phyloP scores from a whole-genome alignment of 2,797 vertebrate species.

The Acestrorhynchus altus region DNA sequence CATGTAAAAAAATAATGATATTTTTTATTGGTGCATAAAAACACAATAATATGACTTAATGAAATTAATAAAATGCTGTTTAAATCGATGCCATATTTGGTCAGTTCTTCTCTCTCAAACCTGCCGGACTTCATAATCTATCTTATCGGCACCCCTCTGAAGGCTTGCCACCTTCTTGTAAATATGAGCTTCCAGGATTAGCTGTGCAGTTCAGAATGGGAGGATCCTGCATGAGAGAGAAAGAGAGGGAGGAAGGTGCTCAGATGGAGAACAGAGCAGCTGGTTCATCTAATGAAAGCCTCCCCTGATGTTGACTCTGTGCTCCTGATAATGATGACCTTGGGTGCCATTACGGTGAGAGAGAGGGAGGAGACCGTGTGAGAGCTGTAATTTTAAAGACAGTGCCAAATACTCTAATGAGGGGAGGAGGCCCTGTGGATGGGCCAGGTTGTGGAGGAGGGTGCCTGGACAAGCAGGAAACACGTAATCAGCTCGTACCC shows the following conservation, averaged over 20 bases:
- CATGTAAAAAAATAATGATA: no score
- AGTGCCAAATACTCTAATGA: slow-evolving; percentile 57
- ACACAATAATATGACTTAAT: no score
- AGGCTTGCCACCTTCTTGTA: not conserved
- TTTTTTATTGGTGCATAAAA: no score
- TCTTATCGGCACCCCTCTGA: not conserved
- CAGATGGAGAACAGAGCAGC: slow-evolving; percentile 29
- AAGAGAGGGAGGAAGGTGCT: slow-evolving; percentile 18
- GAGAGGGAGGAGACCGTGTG: slow-evolving; percentile 53
- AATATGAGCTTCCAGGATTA: slow-evolving; percentile 1
- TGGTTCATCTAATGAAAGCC: slow-evolving; percentile 49
- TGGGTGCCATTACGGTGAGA: slow-evolving; percentile 53
- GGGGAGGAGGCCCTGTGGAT: slow-evolving; percentile 21
- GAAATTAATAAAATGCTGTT: no score
- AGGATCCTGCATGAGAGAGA: not conserved
- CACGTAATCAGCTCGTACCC: not conserved
- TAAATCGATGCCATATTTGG: no score
- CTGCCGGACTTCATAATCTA: not conserved
- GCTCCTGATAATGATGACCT: slow-evolving; percentile 43
- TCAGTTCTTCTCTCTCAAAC: not conserved
- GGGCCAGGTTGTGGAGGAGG: not conserved
- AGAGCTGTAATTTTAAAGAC: slow-evolving; percentile 58
- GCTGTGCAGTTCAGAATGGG: slow-evolving; percentile 3
- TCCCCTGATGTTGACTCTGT: slow-evolving; percentile 43
- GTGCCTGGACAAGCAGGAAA: not conserved